A percentile compares a stretch with the other conserved stretches of the same genome.
These are phyloP conservation scores for Sarcophaga carnaria DNA, from an alignment of 2,888 invertebrate species.

Conservation along the genomic window DNA sequence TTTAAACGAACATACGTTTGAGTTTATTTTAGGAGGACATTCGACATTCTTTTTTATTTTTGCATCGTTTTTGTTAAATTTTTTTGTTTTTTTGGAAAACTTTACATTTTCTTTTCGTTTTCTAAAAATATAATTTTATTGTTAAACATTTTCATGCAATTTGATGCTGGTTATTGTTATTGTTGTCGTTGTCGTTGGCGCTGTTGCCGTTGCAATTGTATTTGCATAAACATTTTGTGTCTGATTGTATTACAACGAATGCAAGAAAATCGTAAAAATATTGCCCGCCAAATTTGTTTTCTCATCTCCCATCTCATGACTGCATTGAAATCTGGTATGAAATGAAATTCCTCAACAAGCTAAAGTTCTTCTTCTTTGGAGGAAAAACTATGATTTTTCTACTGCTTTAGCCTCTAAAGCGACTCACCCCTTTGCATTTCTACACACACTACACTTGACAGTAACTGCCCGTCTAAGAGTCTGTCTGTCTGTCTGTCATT, in stretches of 20 bases:
- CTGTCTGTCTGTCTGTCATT: constrained; percentile 14
- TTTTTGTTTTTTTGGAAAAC: no score
- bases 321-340: constrained; percentile 20
- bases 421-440: not conserved
- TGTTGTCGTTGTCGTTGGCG: not conserved
- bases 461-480: not conserved
- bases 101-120: no score
- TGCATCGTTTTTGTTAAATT: not conserved
- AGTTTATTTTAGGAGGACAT: constrained; percentile 16
- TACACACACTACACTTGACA: constrained; percentile 17
- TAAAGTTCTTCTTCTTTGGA: constrained; percentile 7
- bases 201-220: constrained; percentile 5
- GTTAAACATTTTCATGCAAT: constrained; percentile 59
- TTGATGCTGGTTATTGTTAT: constrained; percentile 42
- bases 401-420: not conserved
- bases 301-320: not conserved
- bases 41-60: constrained; percentile 13
- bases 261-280: not conserved
- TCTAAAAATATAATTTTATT: constrained; percentile 45
- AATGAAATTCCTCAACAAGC: constrained; percentile 4
- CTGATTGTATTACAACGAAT: constrained; percentile 28
- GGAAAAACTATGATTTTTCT: constrained; percentile 4
- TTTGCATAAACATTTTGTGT: constrained; percentile 31
- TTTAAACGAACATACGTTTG: constrained; percentile 20
- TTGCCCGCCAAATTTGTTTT: constrained; percentile 15